These are phyloP conservation scores for Scalopus aquaticus DNA, from an alignment of 2,113 vertebrate genomes.

Conservation along the genomic window DNA sequence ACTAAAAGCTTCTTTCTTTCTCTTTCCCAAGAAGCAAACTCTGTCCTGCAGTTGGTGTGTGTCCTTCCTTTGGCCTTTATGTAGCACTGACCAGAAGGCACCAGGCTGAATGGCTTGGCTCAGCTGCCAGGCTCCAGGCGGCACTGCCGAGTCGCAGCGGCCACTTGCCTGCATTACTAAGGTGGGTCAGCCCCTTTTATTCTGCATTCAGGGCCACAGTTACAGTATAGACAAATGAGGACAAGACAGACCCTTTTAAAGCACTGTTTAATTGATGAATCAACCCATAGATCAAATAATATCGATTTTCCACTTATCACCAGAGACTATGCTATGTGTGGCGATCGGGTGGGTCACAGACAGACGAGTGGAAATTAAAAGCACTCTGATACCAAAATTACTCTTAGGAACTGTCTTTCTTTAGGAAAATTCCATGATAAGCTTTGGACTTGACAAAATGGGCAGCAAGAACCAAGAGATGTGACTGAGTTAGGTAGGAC, in stretches of 20 bases:
- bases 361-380: background rate
- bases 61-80: background rate
- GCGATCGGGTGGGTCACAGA: background rate
- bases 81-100: background rate
- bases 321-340: background rate
- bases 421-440: background rate
- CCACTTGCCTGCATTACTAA: background rate
- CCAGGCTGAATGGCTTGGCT: background rate
- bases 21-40: background rate
- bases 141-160: too few species aligned
- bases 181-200: background rate
- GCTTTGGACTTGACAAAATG: background rate
- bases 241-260: background rate
- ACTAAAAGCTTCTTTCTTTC: background rate
- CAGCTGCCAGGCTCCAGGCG: too few species aligned
- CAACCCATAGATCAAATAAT: background rate
- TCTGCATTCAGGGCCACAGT: background rate
- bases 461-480: background rate
- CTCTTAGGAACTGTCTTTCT: background rate
- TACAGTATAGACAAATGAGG: background rate
- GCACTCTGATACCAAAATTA: background rate
- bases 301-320: background rate
- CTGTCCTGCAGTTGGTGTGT: too few species aligned
- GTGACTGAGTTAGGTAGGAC: background rate
- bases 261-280: background rate